Evolutionary conservation across 1,140 invertebrate species (phyloP).

Genomic region (Cylas formicarius): DNA sequence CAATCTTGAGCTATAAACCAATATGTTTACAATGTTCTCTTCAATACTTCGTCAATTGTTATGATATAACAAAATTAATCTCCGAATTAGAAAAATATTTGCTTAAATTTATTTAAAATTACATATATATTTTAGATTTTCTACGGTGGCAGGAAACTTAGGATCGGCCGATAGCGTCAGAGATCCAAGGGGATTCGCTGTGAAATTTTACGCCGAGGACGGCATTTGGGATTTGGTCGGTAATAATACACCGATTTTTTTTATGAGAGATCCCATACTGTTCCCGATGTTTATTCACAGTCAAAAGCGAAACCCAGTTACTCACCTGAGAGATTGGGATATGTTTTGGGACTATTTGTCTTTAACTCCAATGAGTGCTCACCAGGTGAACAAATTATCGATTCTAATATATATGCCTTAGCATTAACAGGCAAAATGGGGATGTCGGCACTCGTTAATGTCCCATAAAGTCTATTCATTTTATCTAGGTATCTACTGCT

Average conservation of each 20-base stretch:
- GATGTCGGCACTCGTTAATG: too few species aligned
- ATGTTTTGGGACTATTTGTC: constrained; percentile 90
- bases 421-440: too few species aligned
- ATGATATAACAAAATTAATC: too few species aligned
- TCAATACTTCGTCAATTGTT: too few species aligned
- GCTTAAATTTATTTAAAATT: background rate
- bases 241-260: constrained; percentile 90
- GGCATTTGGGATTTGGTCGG: constrained; percentile 90
- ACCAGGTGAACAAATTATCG: constrained; percentile 53
- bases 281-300: constrained; percentile 81
- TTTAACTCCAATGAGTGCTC: constrained; percentile 72
- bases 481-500: too few species aligned
- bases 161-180: constrained; percentile 77
- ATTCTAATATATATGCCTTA: too few species aligned
- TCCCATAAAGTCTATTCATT: too few species aligned
- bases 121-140: constrained; percentile 19
- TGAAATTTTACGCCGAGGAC: constrained; percentile 90
- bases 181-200: constrained; percentile 82
- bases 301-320: constrained; percentile 84
- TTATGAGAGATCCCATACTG: constrained; percentile 80
- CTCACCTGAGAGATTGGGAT: constrained; percentile 77
- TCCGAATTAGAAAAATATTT: too few species aligned
- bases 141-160: constrained; percentile 24
- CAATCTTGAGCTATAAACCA: too few species aligned
- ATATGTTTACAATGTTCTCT: too few species aligned